Conservation (phyloP, 2,888 invertebrate species). For the Lottia gigantea region DNA sequence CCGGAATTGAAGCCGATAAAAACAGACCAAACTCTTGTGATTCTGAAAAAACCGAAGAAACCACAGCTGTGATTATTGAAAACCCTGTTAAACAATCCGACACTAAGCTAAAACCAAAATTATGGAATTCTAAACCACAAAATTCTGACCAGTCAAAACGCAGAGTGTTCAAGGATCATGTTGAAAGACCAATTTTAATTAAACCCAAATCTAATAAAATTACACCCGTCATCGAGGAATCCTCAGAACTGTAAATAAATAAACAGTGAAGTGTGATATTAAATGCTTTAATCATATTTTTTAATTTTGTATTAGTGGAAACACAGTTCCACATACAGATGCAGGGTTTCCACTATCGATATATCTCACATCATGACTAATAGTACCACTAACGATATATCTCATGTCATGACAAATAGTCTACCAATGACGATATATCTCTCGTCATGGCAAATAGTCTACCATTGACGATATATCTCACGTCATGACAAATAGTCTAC, state of each 20-base stretch:
- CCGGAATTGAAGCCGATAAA: slow-evolving; percentile 27
- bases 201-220: not conserved
- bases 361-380: too few relatives aligned
- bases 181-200: not conserved
- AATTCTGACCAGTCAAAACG: not conserved
- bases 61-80: not conserved
- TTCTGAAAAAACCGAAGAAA: not conserved
- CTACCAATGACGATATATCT: too few relatives aligned
- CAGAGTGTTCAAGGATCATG: not conserved
- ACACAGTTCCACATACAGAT: too few relatives aligned
- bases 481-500: too few relatives aligned
- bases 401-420: too few relatives aligned
- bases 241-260: not conserved
- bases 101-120: not conserved
- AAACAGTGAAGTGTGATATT: too few relatives aligned
- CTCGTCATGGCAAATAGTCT: too few relatives aligned
- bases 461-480: too few relatives aligned
- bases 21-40: slow-evolving; percentile 9
- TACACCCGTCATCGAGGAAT: not conserved
- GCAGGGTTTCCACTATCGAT: too few relatives aligned
- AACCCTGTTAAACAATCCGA: not conserved
- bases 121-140: not conserved
- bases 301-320: too few relatives aligned
- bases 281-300: too few relatives aligned
- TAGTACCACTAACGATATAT: too few relatives aligned